phyloP scores from a whole-genome alignment of 2,888 invertebrate genomes.

The Calameuta idolon region DNA sequence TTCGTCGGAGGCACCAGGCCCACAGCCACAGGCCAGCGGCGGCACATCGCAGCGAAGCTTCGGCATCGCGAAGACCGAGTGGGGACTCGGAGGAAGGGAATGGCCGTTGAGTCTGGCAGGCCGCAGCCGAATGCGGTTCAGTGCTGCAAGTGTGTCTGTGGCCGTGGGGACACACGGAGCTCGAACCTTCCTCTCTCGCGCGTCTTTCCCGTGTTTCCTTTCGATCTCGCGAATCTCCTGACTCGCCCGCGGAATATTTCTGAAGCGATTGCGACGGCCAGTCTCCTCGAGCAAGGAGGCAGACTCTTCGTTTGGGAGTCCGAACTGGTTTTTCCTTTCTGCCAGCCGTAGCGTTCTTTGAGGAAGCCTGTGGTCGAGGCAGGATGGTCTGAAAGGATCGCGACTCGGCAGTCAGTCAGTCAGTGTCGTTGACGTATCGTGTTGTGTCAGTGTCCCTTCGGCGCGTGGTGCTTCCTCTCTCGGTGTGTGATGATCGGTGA shows the following conservation, averaged over 20 bases:
- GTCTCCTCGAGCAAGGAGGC: neutral
- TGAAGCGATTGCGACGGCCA: neutral
- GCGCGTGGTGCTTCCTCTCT: conserved; percentile 7
- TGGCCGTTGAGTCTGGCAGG: conserved; percentile 35
- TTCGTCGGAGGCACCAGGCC: conserved; percentile 2
- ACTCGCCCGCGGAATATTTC: neutral
- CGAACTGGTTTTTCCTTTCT: neutral
- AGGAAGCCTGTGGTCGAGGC: neutral
- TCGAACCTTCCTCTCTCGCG: neutral
- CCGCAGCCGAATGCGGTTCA: conserved; percentile 35
- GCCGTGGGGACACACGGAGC: conserved; percentile 40
- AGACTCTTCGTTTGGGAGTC: neutral
- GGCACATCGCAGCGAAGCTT: neutral
- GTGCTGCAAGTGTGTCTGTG: conserved; percentile 41
- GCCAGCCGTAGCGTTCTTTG: neutral
- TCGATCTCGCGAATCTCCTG: neutral
- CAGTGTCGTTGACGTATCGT: conserved; percentile 53
- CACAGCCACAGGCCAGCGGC: neutral
- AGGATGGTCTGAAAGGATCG: neutral
- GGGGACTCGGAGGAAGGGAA: conserved; percentile 42
- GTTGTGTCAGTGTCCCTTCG: conserved; percentile 44
- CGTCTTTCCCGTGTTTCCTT: neutral
- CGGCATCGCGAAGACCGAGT: conserved; percentile 14
- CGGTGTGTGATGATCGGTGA: conserved; percentile 43
- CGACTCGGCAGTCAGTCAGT: neutral